Evolutionary conservation across 2,797 vertebrate genomes (phyloP).

Genomic region (Lemur catta): DNA sequence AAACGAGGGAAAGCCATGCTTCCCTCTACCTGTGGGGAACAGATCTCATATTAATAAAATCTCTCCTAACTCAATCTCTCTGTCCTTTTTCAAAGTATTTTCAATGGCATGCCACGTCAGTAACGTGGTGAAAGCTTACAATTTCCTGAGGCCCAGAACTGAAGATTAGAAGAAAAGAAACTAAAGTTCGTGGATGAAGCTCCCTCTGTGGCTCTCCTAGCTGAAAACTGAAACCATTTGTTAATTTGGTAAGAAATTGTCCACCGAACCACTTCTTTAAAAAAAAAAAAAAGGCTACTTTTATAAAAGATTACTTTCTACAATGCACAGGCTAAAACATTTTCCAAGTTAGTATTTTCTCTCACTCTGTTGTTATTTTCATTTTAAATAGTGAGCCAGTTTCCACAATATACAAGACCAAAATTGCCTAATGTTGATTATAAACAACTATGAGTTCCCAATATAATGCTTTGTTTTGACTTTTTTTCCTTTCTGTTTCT

Average conservation of each 20-base stretch:
- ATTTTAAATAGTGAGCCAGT: constrained; percentile 24
- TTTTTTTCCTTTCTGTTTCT: background rate
- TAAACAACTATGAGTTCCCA: constrained; percentile 33
- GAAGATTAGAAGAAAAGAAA: constrained; percentile 1
- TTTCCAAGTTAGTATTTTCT: constrained; percentile 32
- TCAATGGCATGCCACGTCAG: background rate
- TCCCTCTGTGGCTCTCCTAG: background rate
- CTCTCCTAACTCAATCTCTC: background rate
- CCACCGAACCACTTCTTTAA: background rate
- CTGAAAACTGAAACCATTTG: background rate
- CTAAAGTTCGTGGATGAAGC: background rate
- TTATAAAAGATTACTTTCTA: constrained; percentile 11
- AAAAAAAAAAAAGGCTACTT: background rate
- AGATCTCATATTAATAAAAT: background rate
- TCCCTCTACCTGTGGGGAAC: background rate
- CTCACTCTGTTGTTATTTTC: background rate
- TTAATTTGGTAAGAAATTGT: constrained; percentile 15
- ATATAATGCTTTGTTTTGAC: constrained; percentile 5
- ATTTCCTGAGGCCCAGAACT: background rate
- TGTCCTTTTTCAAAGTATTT: background rate
- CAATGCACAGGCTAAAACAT: background rate
- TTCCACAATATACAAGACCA: background rate
- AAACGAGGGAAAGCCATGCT: background rate
- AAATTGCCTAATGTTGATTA: background rate
- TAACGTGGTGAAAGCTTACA: background rate